Evolutionary conservation across 2,888 invertebrate species (phyloP).

Genomic region (Drosophila algonquin): DNA sequence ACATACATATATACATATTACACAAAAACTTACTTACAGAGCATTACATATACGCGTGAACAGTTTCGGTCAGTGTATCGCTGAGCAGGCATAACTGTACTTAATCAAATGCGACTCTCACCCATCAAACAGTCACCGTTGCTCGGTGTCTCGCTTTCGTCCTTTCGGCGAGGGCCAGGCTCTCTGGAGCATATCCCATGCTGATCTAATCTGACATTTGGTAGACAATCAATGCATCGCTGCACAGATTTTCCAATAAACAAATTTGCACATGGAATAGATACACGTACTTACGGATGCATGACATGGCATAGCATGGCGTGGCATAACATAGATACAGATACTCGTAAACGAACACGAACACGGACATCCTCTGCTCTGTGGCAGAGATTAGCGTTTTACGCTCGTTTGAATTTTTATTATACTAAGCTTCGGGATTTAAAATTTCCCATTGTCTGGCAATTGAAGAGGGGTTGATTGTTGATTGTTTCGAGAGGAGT

Average conservation of each 20-base stretch:
- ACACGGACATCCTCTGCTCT: conserved; percentile 28
- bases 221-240: conserved; percentile 63
- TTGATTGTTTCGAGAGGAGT: conserved; percentile 43
- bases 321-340: conserved; percentile 29
- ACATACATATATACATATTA: too few species aligned
- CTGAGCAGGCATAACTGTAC: conserved; percentile 56
- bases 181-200: conserved; percentile 46
- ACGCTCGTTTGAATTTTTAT: conserved; percentile 83
- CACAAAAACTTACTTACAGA: too few species aligned
- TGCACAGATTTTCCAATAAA: conserved; percentile 77
- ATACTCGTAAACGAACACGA: conserved; percentile 26
- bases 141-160: conserved; percentile 5
- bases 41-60: not conserved
- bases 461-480: conserved; percentile 70
- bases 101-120: conserved; percentile 13
- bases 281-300: conserved; percentile 27
- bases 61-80: conserved; percentile 15
- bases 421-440: conserved; percentile 79
- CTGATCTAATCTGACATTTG: conserved; percentile 81
- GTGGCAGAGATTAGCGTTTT: conserved; percentile 82
- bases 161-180: conserved; percentile 23
- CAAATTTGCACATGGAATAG: conserved; percentile 62
- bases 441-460: conserved; percentile 65
- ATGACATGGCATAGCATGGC: not conserved
- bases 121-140: conserved; percentile 8